Evolutionary conservation across 1,140 invertebrate species (phyloP).

Genomic region (Drosophila pachea): DNA sequence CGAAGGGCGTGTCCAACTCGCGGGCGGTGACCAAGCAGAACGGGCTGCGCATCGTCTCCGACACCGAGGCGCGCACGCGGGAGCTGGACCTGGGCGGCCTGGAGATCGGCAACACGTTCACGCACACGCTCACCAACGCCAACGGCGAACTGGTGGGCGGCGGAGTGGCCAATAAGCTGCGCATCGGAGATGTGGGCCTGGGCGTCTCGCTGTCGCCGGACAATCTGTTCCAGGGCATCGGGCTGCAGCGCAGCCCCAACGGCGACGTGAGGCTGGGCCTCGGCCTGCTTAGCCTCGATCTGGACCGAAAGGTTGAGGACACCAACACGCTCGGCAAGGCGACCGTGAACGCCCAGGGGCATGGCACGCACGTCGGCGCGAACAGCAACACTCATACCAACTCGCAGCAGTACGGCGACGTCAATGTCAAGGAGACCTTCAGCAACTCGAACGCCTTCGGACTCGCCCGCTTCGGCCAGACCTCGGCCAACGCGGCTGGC

Average conservation of each 20-base stretch:
- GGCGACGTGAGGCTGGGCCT: constrained; percentile 60
- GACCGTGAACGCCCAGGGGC: constrained; percentile 64
- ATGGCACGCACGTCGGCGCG: constrained; percentile 41
- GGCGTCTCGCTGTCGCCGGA: constrained; percentile 62
- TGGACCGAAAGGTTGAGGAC: constrained; percentile 51
- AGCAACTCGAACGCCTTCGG: constrained; percentile 68
- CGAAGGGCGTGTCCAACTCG: constrained; percentile 62
- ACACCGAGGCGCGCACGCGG: constrained; percentile 56
- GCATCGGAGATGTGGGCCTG: constrained; percentile 62
- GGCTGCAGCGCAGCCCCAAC: constrained; percentile 58
- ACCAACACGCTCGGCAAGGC: constrained; percentile 56
- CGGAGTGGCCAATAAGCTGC: constrained; percentile 63
- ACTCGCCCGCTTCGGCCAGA: constrained; percentile 55
- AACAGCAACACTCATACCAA: constrained; percentile 57
- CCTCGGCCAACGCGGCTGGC: constrained; percentile 57
- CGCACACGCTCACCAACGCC: constrained; percentile 56
- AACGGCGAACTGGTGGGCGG: constrained; percentile 49
- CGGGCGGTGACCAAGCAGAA: constrained; percentile 61
- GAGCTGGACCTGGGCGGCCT: constrained; percentile 63
- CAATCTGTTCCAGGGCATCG: constrained; percentile 67
- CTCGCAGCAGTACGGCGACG: constrained; percentile 50
- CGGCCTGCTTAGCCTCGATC: constrained; percentile 62
- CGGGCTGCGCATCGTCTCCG: constrained; percentile 59
- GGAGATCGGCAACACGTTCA: constrained; percentile 69
- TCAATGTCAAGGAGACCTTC: constrained; percentile 56